Evolutionary conservation across 2,888 invertebrate genomes (phyloP), one percentile per base, ranked within the genome.

Genomic region (Xanthorhoe spadicearia): DNA sequence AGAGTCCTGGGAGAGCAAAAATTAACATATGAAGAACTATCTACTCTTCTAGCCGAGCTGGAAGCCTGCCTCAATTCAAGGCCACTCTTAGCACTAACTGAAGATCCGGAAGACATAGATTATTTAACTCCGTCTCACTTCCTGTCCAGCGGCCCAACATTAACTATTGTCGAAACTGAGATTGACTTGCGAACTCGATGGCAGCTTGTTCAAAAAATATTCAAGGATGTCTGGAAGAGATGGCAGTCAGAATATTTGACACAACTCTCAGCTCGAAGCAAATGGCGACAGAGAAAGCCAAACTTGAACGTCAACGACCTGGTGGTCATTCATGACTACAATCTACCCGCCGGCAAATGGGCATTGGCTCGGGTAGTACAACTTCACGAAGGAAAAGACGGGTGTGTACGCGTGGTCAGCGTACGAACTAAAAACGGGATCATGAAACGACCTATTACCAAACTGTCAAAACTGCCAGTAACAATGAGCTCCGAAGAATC

Each of bases 351-450:
- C 15, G 48, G 48, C 3, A 48, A 48, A 48, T 48, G 48, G 48
- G 48, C 48, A n/a, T 5, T 48, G 15, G 48, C 13, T 6, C 48
- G 48, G n/a, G 48, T 48, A 6, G 48, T 48, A 1, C 2, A 48
- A 10, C 48, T 48, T n/a, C 48, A 48, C 48, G 48, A 64, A 8
- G 69, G 72, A 10, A 55, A 50, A 32, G 71, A 71, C 35, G 59
- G 65, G 1, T 61, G 56, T 28, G 66, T 69, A 3, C 52, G 71
- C n/a, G 70, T 72, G 13, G 68, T 68, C 23, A 35, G 69, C 5
- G 7, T 72, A n/a, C 68, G 68, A 60, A 72, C 72, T 46, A 64
- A 68, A 59, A 66, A 58, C 19, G 70, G 48, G n/a, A 48, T 48
- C 10, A 48, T 48, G 48, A 48, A 48, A 48, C 48, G 48, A 48